Conservation (phyloP, 2,113 vertebrate genomes). For the Paradoxurus hermaphroditus region DNA sequence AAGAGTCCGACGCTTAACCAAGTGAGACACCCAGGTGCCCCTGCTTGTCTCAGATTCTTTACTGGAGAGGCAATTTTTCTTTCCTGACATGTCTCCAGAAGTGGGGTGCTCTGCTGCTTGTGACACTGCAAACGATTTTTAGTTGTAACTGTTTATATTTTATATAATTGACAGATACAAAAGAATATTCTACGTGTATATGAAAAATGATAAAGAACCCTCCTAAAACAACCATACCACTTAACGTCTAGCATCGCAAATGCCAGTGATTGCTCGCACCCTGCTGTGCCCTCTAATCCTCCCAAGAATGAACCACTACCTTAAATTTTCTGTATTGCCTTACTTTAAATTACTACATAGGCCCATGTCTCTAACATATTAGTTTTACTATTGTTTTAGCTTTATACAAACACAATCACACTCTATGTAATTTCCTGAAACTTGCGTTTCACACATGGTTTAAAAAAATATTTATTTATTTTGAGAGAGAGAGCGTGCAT, state of each 20-base stretch:
- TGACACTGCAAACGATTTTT: not conserved
- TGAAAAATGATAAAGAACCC: not conserved
- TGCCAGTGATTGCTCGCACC: not conserved
- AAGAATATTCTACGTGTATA: not conserved
- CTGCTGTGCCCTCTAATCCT: not conserved
- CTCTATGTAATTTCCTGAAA: not conserved
- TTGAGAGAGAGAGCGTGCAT: too few relatives aligned
- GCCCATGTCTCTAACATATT: not conserved
- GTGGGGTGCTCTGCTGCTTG: not conserved
- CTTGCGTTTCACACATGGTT: not conserved
- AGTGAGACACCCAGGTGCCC: too few relatives aligned
- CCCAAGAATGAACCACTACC: not conserved
- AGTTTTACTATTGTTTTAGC: not conserved
- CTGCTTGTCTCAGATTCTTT: not conserved
- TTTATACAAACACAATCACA: not conserved
- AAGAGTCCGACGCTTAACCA: too few relatives aligned
- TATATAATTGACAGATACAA: not conserved
- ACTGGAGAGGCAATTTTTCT: not conserved
- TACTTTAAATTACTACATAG: not conserved
- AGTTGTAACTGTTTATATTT: not conserved
- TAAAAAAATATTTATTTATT: not conserved
- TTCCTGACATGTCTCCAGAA: not conserved
- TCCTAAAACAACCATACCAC: not conserved
- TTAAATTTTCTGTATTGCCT: not conserved
- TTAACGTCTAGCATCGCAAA: not conserved